phyloP scores from a whole-genome alignment of 2,113 vertebrate species.

The Poeciliopsis prolifica region DNA sequence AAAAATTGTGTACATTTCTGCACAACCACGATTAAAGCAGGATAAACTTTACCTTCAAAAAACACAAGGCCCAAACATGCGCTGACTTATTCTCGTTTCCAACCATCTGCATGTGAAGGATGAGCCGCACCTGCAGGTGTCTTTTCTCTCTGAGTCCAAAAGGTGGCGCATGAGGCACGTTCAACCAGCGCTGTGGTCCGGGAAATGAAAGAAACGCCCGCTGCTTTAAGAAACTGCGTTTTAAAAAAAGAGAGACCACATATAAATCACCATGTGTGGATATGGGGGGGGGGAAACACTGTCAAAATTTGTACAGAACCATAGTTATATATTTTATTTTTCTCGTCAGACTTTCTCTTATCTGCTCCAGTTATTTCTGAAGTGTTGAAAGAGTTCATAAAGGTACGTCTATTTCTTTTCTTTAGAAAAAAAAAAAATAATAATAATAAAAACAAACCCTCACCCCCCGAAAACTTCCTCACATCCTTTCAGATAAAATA shows the following conservation, averaged over 20 bases:
- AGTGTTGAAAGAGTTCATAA: constrained; percentile 45
- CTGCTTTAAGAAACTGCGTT: constrained; percentile 10
- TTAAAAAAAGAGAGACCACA: constrained; percentile 10
- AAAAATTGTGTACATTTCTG: neutral
- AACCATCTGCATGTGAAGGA: neutral
- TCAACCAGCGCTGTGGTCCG: constrained; percentile 25
- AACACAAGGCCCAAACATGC: no score
- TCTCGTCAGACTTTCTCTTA: constrained; percentile 9
- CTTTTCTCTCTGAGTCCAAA: constrained; percentile 59
- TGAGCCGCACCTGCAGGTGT: neutral
- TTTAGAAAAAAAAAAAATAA: neutral
- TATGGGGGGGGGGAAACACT: neutral
- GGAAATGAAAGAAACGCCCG: constrained; percentile 27
- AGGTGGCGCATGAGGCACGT: constrained; percentile 81
- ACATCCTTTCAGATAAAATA: neutral
- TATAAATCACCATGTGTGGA: constrained; percentile 22
- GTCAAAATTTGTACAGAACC: constrained; percentile 7
- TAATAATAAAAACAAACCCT: no score
- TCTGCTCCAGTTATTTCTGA: constrained; percentile 16
- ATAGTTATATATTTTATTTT: neutral
- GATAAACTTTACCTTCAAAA: no score
- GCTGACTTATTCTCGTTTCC: neutral
- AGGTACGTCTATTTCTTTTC: constrained; percentile 32
- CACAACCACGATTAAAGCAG: neutral
- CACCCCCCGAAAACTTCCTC: neutral